Evolutionary conservation across 2,888 invertebrate genomes (phyloP).

Genomic region (Chymomyza caudatula): DNA sequence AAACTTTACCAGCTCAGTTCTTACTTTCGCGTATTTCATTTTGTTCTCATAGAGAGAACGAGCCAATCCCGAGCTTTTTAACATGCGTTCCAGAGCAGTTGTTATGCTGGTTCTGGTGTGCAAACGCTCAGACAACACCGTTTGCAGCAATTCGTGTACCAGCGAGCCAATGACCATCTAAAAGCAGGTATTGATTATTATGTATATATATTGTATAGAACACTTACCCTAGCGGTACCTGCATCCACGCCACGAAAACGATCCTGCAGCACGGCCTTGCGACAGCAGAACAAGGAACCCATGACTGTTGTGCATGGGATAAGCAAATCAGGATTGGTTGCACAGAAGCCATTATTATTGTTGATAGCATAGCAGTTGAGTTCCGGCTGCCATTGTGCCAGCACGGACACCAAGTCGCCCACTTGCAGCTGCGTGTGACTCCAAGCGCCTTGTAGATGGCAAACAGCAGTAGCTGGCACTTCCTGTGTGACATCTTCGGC

Average conservation of each 20-base stretch:
- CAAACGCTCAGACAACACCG: conserved; percentile 80
- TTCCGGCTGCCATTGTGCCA: conserved; percentile 65
- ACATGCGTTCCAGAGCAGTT: conserved; percentile 77
- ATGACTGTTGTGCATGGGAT: conserved; percentile 92
- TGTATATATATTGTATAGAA: too few species aligned
- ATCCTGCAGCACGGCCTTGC: conserved; percentile 88
- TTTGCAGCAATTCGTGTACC: conserved; percentile 90
- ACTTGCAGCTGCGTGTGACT: conserved; percentile 54
- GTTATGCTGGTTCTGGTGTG: conserved; percentile 77
- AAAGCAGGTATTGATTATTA: conserved; percentile 30
- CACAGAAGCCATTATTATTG: conserved; percentile 82
- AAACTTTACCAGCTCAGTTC: conserved; percentile 83
- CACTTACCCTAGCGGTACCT: conserved; percentile 81
- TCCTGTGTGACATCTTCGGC: conserved; percentile 14
- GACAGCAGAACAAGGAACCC: conserved; percentile 89
- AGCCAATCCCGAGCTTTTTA: conserved; percentile 79
- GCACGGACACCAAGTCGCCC: conserved; percentile 67
- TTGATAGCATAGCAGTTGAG: conserved; percentile 61
- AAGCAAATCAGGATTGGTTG: conserved; percentile 89
- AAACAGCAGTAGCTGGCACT: conserved; percentile 31
- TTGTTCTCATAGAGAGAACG: conserved; percentile 84
- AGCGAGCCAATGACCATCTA: conserved; percentile 93
- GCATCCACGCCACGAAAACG: conserved; percentile 85
- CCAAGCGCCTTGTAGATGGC: conserved; percentile 74
- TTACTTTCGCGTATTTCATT: conserved; percentile 81